Evolutionary conservation across 23 tunicate genomes (phyloP).

Genomic region (Diplosoma virens): DNA sequence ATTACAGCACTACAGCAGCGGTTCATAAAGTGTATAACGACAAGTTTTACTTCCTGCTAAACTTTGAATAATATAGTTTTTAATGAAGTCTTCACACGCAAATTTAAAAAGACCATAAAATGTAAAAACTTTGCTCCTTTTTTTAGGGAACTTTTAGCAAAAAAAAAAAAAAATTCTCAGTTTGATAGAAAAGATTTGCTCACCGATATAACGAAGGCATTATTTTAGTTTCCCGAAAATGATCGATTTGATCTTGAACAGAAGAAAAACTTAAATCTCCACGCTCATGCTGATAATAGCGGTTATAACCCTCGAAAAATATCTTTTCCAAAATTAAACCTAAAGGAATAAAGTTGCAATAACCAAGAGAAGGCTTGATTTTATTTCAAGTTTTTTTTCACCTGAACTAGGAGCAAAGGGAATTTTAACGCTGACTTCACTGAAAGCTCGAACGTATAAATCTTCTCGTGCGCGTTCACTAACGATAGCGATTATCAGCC

Average conservation of each 20-base stretch:
- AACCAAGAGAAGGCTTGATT: not conserved
- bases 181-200: too few relatives aligned
- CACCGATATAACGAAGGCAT: conserved; percentile 34
- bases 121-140: too few relatives aligned
- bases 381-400: not conserved
- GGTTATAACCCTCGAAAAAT: conserved; percentile 69
- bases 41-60: too few relatives aligned
- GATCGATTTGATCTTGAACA: conserved; percentile 15
- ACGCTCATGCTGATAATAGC: conserved; percentile 26
- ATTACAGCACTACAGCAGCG: too few relatives aligned
- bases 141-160: too few relatives aligned
- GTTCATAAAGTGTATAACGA: too few relatives aligned
- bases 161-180: too few relatives aligned
- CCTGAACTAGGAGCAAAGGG: conserved; percentile 96
- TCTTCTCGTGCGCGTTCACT: conserved; percentile 64
- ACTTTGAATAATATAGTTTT: too few relatives aligned
- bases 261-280: conserved; percentile 61
- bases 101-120: too few relatives aligned
- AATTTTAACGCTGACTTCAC: conserved; percentile 53
- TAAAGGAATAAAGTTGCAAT: conserved; percentile 10
- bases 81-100: too few relatives aligned
- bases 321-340: conserved; percentile 80
- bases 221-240: conserved; percentile 48
- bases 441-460: conserved; percentile 66
- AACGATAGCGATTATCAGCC: conserved; percentile 73